Percentiles rank a stretch among this genome's conserved stretches.
phyloP scores from a whole-genome alignment of 1,140 invertebrate genomes.

The Subanguina moxae region DNA sequence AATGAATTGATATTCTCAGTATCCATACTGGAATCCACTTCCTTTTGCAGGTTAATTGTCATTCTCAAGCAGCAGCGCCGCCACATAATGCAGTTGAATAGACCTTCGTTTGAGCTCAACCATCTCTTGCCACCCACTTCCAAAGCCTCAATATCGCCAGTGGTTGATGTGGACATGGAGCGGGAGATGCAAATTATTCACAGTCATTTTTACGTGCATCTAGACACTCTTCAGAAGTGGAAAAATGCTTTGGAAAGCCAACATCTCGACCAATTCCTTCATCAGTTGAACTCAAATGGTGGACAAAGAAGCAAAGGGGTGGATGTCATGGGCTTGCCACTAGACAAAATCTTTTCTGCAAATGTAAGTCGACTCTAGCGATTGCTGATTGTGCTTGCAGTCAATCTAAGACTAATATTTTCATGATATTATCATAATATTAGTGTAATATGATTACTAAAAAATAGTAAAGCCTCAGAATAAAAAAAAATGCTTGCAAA shows the following conservation, averaged over 20 bases:
- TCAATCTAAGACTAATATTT: too few species aligned
- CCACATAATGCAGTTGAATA: conserved; percentile 35
- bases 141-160: background rate
- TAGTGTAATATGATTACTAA: too few species aligned
- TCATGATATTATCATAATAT: too few species aligned
- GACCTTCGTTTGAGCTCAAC: conserved; percentile 8
- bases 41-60: conserved; percentile 37
- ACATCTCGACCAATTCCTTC: conserved; percentile 12
- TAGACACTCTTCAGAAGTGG: conserved; percentile 34
- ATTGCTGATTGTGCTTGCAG: too few species aligned
- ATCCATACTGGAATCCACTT: conserved; percentile 12
- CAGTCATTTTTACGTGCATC: conserved; percentile 31
- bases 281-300: too few species aligned
- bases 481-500: too few species aligned
- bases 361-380: background rate
- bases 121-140: background rate
- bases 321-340: background rate
- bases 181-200: conserved; percentile 44
- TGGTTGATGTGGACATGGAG: conserved; percentile 44
- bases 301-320: conserved; percentile 1
- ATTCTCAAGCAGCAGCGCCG: conserved; percentile 51
- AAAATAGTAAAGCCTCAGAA: too few species aligned
- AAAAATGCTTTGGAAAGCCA: conserved; percentile 26
- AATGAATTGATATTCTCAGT: background rate
- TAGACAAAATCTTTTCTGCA: conserved; percentile 6